phyloP scores from a whole-genome alignment of 2,113 vertebrate species.

The Stigmatopora nigra region DNA sequence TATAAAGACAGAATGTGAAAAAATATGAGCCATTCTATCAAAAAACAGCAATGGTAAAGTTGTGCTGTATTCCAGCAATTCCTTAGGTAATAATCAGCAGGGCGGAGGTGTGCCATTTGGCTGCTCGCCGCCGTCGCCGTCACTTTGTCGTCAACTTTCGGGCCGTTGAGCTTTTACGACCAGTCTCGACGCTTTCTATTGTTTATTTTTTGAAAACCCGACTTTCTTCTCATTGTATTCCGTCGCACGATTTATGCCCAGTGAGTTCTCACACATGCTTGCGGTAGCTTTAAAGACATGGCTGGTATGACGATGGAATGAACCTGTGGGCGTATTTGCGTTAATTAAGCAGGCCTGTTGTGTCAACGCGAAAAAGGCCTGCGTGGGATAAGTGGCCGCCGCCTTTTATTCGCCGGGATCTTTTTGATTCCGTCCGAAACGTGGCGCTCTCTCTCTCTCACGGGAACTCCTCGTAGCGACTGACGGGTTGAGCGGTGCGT shows the following conservation, averaged over 20 bases:
- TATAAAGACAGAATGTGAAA: background rate
- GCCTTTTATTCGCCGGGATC: background rate
- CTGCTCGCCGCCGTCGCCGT: background rate
- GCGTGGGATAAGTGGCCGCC: background rate
- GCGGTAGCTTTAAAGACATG: conserved; percentile 28
- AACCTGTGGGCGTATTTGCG: conserved; percentile 19
- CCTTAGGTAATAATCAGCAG: background rate
- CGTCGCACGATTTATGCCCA: conserved; percentile 4
- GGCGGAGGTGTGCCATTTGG: background rate
- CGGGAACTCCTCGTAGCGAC: conserved; percentile 46
- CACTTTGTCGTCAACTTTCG: background rate
- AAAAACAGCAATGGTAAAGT: background rate
- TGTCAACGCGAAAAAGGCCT: background rate
- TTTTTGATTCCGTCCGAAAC: background rate
- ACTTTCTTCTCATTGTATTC: conserved; percentile 14
- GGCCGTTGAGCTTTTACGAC: background rate
- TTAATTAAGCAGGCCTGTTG: conserved; percentile 31
- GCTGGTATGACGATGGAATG: conserved; percentile 32
- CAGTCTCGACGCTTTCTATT: background rate
- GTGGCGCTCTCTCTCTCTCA: background rate
- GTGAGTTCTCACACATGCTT: conserved; percentile 18
- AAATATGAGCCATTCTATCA: too few species aligned
- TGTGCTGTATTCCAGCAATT: background rate
- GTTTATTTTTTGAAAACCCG: background rate
- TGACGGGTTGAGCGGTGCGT: conserved; percentile 49